These are phyloP conservation scores for Rissa tridactyla DNA, from an alignment of 2,113 vertebrate genomes.

Conservation along the genomic window DNA sequence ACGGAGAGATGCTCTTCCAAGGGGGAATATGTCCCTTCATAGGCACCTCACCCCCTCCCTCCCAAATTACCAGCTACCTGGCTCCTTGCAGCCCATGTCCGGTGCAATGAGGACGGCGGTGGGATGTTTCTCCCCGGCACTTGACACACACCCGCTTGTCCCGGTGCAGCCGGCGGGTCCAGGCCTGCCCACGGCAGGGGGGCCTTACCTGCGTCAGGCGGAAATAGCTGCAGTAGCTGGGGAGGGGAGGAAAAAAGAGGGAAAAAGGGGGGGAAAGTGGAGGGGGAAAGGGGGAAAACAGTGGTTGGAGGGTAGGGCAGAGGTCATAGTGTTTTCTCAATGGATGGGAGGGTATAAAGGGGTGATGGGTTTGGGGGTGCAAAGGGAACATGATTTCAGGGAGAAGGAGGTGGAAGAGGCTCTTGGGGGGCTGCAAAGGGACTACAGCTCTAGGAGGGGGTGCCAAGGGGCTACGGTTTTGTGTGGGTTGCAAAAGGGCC, in stretches of 20 bases:
- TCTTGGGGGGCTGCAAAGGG: not conserved
- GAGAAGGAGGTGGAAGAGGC: not conserved
- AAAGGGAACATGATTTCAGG: not conserved
- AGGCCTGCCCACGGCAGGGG: constrained; percentile 71
- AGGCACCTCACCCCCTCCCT: not conserved
- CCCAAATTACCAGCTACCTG: constrained; percentile 61
- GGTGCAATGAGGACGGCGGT: constrained; percentile 65
- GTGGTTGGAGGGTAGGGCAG: not conserved
- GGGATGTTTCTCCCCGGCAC: constrained; percentile 74
- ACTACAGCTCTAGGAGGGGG: no score
- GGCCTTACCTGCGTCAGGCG: constrained; percentile 75
- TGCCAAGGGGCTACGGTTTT: not conserved
- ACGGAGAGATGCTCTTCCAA: not conserved
- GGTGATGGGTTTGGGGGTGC: not conserved
- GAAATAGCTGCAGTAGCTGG: constrained; percentile 83
- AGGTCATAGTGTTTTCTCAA: not conserved
- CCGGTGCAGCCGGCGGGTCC: constrained; percentile 75
- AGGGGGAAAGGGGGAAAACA: not conserved
- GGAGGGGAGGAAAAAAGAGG: not conserved
- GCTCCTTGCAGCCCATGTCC: constrained; percentile 75
- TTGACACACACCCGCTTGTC: constrained; percentile 77
- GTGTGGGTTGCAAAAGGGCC: not conserved
- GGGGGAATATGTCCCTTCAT: not conserved
- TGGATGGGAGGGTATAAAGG: not conserved
- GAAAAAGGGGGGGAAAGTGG: not conserved